Percentiles rank a stretch among this genome's conserved stretches.
Conservation (phyloP, 2,888 invertebrate species). For the Dicyrtoma fusca region DNA sequence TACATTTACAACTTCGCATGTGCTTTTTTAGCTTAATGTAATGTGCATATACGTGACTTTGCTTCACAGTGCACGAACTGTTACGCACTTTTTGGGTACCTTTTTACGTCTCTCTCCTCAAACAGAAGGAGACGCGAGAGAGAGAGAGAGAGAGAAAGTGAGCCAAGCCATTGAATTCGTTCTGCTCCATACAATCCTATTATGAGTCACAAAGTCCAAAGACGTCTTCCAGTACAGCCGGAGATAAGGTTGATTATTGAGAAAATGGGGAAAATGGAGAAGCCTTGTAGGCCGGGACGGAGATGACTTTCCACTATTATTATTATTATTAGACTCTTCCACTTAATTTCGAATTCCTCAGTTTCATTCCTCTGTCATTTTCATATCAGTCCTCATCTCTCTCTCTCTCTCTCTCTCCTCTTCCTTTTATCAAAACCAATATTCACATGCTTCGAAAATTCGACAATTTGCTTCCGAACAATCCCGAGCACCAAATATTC, state of each 20-base stretch:
- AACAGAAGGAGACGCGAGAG: neutral
- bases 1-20: too few relatives aligned
- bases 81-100: conserved; percentile 12
- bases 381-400: conserved; percentile 27
- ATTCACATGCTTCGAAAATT: conserved; percentile 11
- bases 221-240: neutral
- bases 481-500: too few relatives aligned
- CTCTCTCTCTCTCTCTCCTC: conserved; percentile 3
- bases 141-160: neutral
- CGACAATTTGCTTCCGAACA: too few relatives aligned
- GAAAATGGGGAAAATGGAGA: conserved; percentile 21
- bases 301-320: neutral
- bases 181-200: conserved; percentile 24
- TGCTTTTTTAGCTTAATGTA: neutral
- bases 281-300: neutral
- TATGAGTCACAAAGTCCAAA: conserved; percentile 16
- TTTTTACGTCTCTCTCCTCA: neutral
- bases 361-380: conserved; percentile 36
- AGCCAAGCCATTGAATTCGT: conserved; percentile 17
- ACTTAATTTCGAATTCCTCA: conserved; percentile 35
- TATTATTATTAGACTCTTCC: conserved; percentile 30
- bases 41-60: too few relatives aligned
- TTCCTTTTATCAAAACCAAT: conserved; percentile 12
- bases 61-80: too few relatives aligned
- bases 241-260: conserved; percentile 33